These are phyloP conservation scores for Procambarus virginalis DNA, from an alignment of 1,140 invertebrate genomes.

Conservation along the genomic window DNA sequence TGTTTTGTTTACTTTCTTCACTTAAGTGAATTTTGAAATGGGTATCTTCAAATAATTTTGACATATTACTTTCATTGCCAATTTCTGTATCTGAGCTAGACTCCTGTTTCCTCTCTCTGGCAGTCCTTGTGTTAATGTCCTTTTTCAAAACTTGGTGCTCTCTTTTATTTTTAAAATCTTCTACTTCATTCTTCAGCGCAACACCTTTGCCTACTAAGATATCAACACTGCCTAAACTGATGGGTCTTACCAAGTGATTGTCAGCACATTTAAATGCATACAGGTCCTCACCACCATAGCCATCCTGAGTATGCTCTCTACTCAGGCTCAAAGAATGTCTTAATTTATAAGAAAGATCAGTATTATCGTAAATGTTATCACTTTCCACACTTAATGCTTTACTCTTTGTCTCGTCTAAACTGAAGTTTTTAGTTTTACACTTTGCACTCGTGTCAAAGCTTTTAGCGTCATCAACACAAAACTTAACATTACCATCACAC, in stretches of 20 bases:
- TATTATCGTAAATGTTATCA: conserved; percentile 33
- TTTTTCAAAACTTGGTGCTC: neutral
- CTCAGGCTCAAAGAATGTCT: conserved; percentile 22
- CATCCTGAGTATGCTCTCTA: conserved; percentile 4
- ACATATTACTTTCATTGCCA: neutral
- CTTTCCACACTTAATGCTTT: neutral
- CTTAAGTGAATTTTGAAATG: neutral
- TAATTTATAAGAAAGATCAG: conserved; percentile 28
- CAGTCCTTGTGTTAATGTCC: neutral
- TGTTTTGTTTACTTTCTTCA: neutral
- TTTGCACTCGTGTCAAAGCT: conserved; percentile 10
- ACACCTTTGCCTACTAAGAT: neutral
- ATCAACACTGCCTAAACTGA: neutral
- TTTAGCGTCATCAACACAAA: neutral
- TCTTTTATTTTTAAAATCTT: neutral
- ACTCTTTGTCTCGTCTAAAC: neutral
- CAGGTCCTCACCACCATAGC: neutral
- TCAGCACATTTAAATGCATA: neutral
- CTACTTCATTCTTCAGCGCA: neutral
- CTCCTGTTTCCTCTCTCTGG: neutral
- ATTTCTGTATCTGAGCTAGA: neutral
- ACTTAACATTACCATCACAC: conserved; percentile 55
- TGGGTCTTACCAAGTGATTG: conserved; percentile 20
- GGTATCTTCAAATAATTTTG: conserved; percentile 11
- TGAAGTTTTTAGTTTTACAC: conserved; percentile 9